Base-by-base conservation (phyloP, 2,888 invertebrate species). In the Rhodophaea formosa region DNA sequence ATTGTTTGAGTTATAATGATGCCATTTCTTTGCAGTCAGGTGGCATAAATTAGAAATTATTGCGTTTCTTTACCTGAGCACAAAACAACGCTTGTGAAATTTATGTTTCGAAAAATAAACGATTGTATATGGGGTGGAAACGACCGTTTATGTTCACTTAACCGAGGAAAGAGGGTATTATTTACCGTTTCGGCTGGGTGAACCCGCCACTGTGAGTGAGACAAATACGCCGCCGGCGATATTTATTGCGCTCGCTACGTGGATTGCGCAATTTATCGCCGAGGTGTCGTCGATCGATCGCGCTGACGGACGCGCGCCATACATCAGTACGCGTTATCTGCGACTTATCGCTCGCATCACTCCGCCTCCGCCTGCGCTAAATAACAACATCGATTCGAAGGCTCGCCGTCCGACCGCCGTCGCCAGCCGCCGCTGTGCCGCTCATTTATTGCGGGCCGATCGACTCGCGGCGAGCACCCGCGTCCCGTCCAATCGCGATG, bases 401-500 rank as follows among this genome's bases (percentile, higher is more conserved):
- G 56, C 56, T 60, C 69, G 63, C 70, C 66, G 60, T 67, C 54
- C 52, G 62, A 23, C 58, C 65, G 15, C 23, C 29, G 30, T 30
- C 30, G 30, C 29, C 39, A n/a, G 42, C 47, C 35, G 67, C 70
- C 68, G 64, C 62, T 62, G 70, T 63, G 67, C 77, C 79, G 79
- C 80, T 79, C 87, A 79, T 84, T 83, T 82, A 79, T 83, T 82
- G 81, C 74, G 82, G 80, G 75, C 66, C 68, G 70, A 73, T 71
- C 74, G 74, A 80, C 82, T 81, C 82, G 83, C 71, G 71, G 76
- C 82, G 70, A 75, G 71, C 77, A 79, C 10, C 16, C 51, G 35
- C 35, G 91, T 91, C 93, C 89, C 87, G 88, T 82, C 93, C 93
- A 90, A 93, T 93, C 92, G 92, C 91, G 85, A 82, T 83, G 91